A percentile compares a stretch with the other conserved stretches of the same genome.
Evolutionary conservation across 2,113 vertebrate species (phyloP).

Genomic region (Cariama cristata): DNA sequence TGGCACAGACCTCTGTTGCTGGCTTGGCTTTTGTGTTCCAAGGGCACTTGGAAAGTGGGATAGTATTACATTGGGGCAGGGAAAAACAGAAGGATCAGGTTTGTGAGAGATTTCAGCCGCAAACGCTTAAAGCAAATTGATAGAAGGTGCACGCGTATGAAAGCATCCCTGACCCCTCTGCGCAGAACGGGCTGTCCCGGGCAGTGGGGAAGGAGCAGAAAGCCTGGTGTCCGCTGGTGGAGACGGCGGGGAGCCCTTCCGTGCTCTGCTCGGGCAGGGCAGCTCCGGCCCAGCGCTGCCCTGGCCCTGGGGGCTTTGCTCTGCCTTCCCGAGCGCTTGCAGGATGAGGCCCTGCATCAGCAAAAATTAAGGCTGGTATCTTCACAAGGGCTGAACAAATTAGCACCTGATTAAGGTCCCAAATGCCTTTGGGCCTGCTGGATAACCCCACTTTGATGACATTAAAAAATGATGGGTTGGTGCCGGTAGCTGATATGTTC

Average conservation of each 20-base stretch:
- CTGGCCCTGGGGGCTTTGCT: neutral
- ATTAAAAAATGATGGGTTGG: neutral
- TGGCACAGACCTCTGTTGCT: neutral
- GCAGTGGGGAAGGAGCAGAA: neutral
- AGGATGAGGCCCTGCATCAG: neutral
- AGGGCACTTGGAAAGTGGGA: neutral
- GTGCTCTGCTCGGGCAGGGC: neutral
- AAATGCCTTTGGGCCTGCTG: neutral
- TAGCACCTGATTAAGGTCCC: neutral
- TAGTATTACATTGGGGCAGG: accelerated
- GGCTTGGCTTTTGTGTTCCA: neutral
- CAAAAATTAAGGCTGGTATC: neutral
- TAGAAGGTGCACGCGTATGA: accelerated
- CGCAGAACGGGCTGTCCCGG: accelerated
- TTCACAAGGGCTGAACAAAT: neutral
- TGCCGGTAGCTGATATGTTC: neutral
- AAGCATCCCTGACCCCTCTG: neutral
- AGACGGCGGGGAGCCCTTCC: neutral
- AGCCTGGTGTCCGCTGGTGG: neutral
- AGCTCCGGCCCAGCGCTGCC: neutral
- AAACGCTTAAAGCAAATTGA: accelerated
- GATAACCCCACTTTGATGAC: neutral
- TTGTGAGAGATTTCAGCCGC: neutral
- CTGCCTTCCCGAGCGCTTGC: neutral
- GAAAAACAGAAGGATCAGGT: neutral